Percentiles rank a stretch among this genome's conserved stretches.
Evolutionary conservation across 2,888 invertebrate genomes (phyloP).

Genomic region (Synergus itoensis): DNA sequence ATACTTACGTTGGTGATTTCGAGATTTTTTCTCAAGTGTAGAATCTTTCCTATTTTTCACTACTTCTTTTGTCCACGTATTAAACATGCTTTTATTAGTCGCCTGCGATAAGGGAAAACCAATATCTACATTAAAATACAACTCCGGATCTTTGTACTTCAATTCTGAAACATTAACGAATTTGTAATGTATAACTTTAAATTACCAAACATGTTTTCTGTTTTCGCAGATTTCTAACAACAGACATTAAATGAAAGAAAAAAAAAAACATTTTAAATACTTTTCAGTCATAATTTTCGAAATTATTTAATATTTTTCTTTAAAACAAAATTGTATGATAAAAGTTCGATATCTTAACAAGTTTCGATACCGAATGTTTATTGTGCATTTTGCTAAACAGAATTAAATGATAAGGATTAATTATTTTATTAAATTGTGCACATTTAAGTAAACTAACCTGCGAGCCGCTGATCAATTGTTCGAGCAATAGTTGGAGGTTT

Average conservation of each 20-base stretch:
- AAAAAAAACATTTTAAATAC: too few species aligned
- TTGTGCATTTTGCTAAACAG: neutral
- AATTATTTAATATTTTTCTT: neutral
- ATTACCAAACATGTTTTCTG: neutral
- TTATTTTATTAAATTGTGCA: constrained; percentile 31
- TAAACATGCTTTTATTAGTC: constrained; percentile 75
- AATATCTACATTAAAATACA: constrained; percentile 83
- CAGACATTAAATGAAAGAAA: too few species aligned
- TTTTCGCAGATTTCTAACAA: too few species aligned
- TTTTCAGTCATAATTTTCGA: neutral
- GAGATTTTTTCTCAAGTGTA: constrained; percentile 83
- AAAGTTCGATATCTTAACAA: neutral
- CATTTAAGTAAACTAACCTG: constrained; percentile 79
- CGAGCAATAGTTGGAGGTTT: constrained; percentile 85
- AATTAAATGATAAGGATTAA: neutral
- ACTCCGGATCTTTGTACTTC: constrained; percentile 79
- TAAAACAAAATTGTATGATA: neutral
- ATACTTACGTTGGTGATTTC: constrained; percentile 81
- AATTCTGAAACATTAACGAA: constrained; percentile 73
- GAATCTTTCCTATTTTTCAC: constrained; percentile 80
- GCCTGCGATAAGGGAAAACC: constrained; percentile 79
- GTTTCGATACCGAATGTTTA: neutral
- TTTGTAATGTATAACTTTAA: neutral
- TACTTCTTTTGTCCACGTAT: constrained; percentile 80
- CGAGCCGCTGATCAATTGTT: constrained; percentile 84